Percentiles rank a stretch among this genome's conserved stretches.
These are phyloP conservation scores for Maniola jurtina DNA, from an alignment of 1,140 invertebrate genomes.

Conservation along the genomic window DNA sequence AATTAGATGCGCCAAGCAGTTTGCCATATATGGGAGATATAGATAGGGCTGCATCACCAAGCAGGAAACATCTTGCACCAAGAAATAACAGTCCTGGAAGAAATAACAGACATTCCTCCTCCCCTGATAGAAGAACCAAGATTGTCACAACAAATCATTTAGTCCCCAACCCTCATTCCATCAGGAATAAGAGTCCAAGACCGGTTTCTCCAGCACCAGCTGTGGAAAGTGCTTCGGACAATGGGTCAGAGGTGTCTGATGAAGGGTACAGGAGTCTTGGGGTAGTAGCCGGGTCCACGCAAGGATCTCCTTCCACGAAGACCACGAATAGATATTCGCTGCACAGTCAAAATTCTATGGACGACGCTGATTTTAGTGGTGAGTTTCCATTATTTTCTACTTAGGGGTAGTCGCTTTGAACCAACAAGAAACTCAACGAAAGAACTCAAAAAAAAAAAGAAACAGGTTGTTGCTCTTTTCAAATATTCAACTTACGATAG, in stretches of 20 bases:
- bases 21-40: constrained; percentile 65
- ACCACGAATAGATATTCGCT: constrained; percentile 81
- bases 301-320: constrained; percentile 67
- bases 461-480: too few relatives aligned
- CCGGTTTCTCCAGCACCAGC: constrained; percentile 66
- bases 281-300: constrained; percentile 79
- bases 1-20: constrained; percentile 58
- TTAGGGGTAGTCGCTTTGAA: too few relatives aligned
- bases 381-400: constrained; percentile 48
- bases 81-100: constrained; percentile 70
- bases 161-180: constrained; percentile 60
- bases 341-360: constrained; percentile 83
- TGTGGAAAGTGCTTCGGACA: constrained; percentile 85
- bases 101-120: constrained; percentile 55
- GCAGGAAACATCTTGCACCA: constrained; percentile 51
- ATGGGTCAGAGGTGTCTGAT: constrained; percentile 92
- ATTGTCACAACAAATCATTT: constrained; percentile 63
- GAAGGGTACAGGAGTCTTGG: constrained; percentile 91
- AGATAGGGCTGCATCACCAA: constrained; percentile 57
- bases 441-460: too few relatives aligned
- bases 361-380: constrained; percentile 85
- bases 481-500: too few relatives aligned
- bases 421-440: too few relatives aligned
- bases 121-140: constrained; percentile 63
- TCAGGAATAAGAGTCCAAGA: constrained; percentile 64